Evolutionary conservation across 2,797 vertebrate genomes (phyloP).

Genomic region (Crenichthys baileyi): DNA sequence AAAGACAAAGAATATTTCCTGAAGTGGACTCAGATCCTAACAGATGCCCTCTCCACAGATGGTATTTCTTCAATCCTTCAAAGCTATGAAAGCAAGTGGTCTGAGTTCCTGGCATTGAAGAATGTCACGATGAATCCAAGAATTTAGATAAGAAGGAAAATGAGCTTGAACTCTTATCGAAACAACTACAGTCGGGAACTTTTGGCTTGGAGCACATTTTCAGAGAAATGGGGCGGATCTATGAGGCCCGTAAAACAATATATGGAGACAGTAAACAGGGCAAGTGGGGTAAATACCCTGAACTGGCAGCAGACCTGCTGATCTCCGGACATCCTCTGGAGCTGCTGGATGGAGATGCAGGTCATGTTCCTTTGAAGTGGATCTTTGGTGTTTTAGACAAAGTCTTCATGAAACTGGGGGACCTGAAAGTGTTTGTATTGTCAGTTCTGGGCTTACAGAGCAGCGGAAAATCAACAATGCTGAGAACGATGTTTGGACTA

Average conservation of each 20-base stretch:
- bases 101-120: slow-evolving; percentile 57
- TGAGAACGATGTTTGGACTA: slow-evolving; percentile 84
- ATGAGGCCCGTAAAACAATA: slow-evolving; percentile 64
- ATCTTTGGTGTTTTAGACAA: background rate
- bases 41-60: slow-evolving; percentile 48
- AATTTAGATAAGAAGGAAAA: background rate
- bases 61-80: slow-evolving; percentile 39
- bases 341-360: slow-evolving; percentile 82
- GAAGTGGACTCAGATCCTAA: slow-evolving; percentile 73
- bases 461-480: slow-evolving; percentile 83
- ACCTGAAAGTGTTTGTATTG: slow-evolving; percentile 17
- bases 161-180: slow-evolving; percentile 56
- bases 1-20: slow-evolving; percentile 73
- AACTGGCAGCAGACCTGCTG: slow-evolving; percentile 76
- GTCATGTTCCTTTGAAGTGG: slow-evolving; percentile 17
- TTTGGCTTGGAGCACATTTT: slow-evolving; percentile 80
- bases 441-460: slow-evolving; percentile 66
- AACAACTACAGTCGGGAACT: slow-evolving; percentile 47
- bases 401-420: background rate
- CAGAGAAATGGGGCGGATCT: slow-evolving; percentile 79
- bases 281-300: slow-evolving; percentile 57
- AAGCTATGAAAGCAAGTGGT: slow-evolving; percentile 56
- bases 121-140: slow-evolving; percentile 17
- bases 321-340: slow-evolving; percentile 76
- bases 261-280: fast-evolving